Evolutionary conservation across 1,140 invertebrate genomes (phyloP).

Genomic region (Laodelphax striatellus): DNA sequence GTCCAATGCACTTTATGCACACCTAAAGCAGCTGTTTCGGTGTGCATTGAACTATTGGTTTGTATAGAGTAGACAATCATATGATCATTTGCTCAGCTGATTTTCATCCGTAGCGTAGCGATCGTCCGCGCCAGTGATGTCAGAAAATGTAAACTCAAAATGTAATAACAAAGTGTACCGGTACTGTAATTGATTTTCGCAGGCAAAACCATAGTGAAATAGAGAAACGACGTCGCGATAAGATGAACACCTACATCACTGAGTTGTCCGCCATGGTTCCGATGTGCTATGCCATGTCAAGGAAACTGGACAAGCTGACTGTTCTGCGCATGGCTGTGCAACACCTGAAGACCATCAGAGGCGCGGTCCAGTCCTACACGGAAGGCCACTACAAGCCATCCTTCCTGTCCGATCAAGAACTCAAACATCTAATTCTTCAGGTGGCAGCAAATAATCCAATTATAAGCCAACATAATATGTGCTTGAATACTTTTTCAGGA

Average conservation of each 20-base stretch:
- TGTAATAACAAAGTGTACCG: too few relatives aligned
- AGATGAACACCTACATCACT: constrained; percentile 93
- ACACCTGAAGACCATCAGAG: constrained; percentile 72
- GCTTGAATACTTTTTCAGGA: too few relatives aligned
- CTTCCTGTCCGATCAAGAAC: constrained; percentile 79
- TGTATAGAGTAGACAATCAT: too few relatives aligned
- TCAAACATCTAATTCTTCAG: constrained; percentile 69
- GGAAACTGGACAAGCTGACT: constrained; percentile 88
- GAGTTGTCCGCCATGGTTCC: constrained; percentile 84
- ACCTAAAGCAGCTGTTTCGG: too few relatives aligned
- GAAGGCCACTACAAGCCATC: constrained; percentile 74
- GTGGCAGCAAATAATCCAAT: constrained; percentile 30
- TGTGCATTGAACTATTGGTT: too few relatives aligned
- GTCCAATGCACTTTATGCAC: too few relatives aligned
- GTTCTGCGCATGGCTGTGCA: constrained; percentile 90
- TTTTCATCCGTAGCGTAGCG: too few relatives aligned
- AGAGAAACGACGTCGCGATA: constrained; percentile 84
- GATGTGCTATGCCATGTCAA: constrained; percentile 84
- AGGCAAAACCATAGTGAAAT: constrained; percentile 94
- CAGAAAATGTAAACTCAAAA: too few relatives aligned
- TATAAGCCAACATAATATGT: too few relatives aligned
- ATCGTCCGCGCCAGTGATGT: too few relatives aligned
- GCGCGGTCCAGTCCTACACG: constrained; percentile 64
- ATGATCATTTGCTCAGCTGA: too few relatives aligned
- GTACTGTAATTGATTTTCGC: constrained; percentile 19